phyloP scores from a whole-genome alignment of 2,797 vertebrate species.

The Eulemur albifrons region DNA sequence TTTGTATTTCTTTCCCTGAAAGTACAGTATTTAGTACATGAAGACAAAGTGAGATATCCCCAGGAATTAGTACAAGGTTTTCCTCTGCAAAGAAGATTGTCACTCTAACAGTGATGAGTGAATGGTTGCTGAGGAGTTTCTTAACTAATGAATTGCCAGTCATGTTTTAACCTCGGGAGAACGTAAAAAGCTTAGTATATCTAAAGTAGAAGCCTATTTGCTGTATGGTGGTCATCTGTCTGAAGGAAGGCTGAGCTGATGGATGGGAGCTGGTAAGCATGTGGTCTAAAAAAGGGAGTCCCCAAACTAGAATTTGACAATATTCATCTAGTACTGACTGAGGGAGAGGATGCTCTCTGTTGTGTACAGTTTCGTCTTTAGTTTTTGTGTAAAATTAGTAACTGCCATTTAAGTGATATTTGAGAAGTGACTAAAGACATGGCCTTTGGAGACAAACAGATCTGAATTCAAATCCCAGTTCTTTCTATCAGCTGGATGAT shows the following conservation, averaged over 20 bases:
- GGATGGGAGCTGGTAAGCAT: neutral
- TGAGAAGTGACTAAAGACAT: neutral
- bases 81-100: neutral
- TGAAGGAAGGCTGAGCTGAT: neutral
- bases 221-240: neutral
- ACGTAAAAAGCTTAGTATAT: neutral
- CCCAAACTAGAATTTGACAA: neutral
- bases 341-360: neutral
- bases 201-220: neutral
- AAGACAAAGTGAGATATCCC: neutral
- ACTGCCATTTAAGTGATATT: neutral
- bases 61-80: neutral
- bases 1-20: neutral
- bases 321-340: neutral
- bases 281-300: neutral
- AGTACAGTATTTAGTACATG: neutral
- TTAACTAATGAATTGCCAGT: neutral
- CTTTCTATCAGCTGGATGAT: neutral
- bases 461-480: neutral
- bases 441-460: neutral
- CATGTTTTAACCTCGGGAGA: neutral
- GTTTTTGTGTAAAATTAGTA: conserved; percentile 8
- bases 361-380: neutral
- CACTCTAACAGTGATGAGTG: neutral
- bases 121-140: neutral